Base-by-base conservation (phyloP, 2,797 vertebrate species). In the Sebastes trivittatus region DNA sequence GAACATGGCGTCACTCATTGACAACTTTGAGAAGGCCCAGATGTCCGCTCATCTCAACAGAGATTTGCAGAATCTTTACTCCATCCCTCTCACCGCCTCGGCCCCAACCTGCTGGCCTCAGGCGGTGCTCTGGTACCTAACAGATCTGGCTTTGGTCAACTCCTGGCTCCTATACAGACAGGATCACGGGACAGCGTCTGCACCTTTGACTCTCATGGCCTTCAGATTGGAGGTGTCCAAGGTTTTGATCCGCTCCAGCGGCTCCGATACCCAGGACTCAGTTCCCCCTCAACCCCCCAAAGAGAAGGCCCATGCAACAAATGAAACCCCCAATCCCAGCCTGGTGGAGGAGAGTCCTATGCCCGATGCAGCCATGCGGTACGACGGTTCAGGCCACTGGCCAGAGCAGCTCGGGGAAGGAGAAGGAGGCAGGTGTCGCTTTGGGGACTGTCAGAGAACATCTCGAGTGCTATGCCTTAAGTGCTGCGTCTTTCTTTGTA, bases 401-500 rank as follows among this genome's bases (percentile, higher is more conserved):
- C 96, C 96, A 0, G 96, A 96, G 87, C 96, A 97, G 67, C 92
- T 96, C 7, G 92, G 76, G 0, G 94, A 96, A 56, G 94, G 93
- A 16, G 94, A 95, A 71, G 96, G 94, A 2, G 95, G 94, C 22
- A 90, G 87, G 85, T 97, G 96, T 87, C 92, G 95, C 49, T 96
- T 94, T 63, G 93, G 95, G 55, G 94, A 95, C 79, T 97, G 96
- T 75, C 92, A 95, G 71, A 91, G 94, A 86, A 95, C 92, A 59
- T 96, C 96, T 16, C 92, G 93, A 68, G 96, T 97, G 20, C 86
- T 95, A 13, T 97, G 96, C 91, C 96, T 97, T 14, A 96, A 96
- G 89, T 97, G 96, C 78, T 96, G 96, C 42, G 96, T 97, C 67
- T 97, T 96, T 88, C 95, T 97, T 68, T 96, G 96, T 86, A 97